Base-by-base conservation (phyloP, 2,888 invertebrate species). In the Nesidiocoris tenuis region DNA sequence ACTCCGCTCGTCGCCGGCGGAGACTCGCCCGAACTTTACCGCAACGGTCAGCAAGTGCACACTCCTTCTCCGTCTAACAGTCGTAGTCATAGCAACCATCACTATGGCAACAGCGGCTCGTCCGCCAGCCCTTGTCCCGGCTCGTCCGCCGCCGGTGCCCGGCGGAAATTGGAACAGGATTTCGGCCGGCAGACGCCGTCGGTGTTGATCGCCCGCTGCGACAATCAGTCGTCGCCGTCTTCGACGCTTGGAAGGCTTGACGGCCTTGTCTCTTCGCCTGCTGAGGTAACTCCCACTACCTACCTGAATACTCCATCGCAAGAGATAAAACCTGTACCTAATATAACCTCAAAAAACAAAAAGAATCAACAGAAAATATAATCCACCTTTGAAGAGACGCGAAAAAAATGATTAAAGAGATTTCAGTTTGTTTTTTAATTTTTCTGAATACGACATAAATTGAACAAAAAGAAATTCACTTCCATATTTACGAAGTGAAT, bases 241-340 rank as follows among this genome's bases (percentile, higher is more conserved):
- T 75, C 67, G 16, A 67, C 75, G 68, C 67, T 90, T 77, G 90
- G 91, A 77, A 87, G 88, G 61, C 86, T 92, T 77, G 92, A 92
- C 84, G 86, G 86, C 68, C 87, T 90, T 81, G 87, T 93, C 63
- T 88, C 88, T 79, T 88, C 89, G 59, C 90, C 90, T 19, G 77
- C 78, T 23, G 78, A 78, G 71, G 74, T 74, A 23, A 56, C 54
- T 64, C n/a, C n/a, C n/a, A 12, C n/a, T 54, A 12, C 7, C 55
- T 54, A 7, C 7, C n/a, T 54, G 55, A 12, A 54, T 54, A 54
- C n/a, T n/a, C n/a, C n/a, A n/a, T n/a, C n/a, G n/a, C n/a, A n/a
- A n/a, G n/a, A n/a, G n/a, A n/a, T n/a, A n/a, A n/a, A n/a, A n/a
- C n/a, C n/a, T n/a, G n/a, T n/a, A n/a, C n/a, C n/a, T n/a, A n/a